These are phyloP conservation scores for Drosophila saltans DNA, from an alignment of 1,140 invertebrate species.

Conservation along the genomic window DNA sequence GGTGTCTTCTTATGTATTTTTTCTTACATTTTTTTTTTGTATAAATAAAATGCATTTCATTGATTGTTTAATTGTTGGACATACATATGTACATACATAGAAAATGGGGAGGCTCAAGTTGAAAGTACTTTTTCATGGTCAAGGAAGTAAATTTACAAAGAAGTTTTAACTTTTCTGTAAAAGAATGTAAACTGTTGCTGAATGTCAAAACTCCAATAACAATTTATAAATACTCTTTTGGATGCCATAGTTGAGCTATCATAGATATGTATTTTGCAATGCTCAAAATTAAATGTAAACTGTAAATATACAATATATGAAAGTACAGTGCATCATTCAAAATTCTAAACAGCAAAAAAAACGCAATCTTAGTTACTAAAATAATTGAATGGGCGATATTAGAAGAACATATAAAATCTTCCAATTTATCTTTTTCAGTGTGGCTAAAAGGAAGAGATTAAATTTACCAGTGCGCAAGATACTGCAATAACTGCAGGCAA, in stretches of 20 bases:
- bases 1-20: not conserved
- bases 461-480: not conserved
- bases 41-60: not conserved
- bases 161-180: not conserved
- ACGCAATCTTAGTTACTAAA: too few species aligned
- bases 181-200: not conserved
- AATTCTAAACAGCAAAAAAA: too few species aligned
- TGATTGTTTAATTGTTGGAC: not conserved
- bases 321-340: too few species aligned
- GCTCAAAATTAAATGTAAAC: too few species aligned
- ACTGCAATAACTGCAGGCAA: not conserved
- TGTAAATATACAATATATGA: too few species aligned
- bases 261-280: too few species aligned
- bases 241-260: not conserved
- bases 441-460: too few species aligned
- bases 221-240: not conserved
- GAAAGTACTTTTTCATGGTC: conserved; percentile 1
- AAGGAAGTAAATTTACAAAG: not conserved
- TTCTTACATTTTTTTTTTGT: not conserved
- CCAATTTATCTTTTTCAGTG: too few species aligned
- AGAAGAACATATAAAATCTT: too few species aligned
- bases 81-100: not conserved
- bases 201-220: not conserved
- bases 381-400: too few species aligned
- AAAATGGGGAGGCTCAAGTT: not conserved